A percentile compares a stretch with the other conserved stretches of the same genome.
phyloP scores from a whole-genome alignment of 2,888 invertebrate species.

The Chrysolina oricalcia region DNA sequence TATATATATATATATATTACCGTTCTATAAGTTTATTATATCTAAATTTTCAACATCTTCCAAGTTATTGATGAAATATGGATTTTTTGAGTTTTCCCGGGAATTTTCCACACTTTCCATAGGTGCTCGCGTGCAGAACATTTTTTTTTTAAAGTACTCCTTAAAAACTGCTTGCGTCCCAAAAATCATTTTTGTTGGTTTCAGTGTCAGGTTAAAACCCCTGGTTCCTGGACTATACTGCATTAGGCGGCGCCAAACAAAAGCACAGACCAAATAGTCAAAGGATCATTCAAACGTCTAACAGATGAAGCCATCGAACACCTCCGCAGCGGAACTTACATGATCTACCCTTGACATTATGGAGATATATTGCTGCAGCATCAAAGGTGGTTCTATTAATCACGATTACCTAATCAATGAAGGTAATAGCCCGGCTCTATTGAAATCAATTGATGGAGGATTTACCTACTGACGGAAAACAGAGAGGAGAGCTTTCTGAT shows the following conservation, averaged over 20 bases:
- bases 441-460: slow-evolving; percentile 47
- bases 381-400: slow-evolving; percentile 16
- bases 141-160: no score
- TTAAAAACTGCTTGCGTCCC: no score
- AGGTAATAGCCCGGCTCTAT: slow-evolving; percentile 38
- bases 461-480: slow-evolving; percentile 41
- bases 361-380: slow-evolving; percentile 16
- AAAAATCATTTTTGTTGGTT: no score
- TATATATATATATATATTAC: no score
- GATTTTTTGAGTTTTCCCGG: no score
- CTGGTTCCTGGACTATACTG: not conserved
- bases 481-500: slow-evolving; percentile 45
- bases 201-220: no score
- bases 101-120: no score
- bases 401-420: slow-evolving; percentile 40
- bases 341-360: slow-evolving; percentile 8
- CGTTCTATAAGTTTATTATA: no score
- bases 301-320: not conserved
- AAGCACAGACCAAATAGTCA: not conserved
- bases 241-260: not conserved
- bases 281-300: not conserved
- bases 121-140: no score
- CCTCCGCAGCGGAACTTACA: not conserved
- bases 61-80: no score
- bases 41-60: no score